Evolutionary conservation across 2,797 vertebrate genomes (phyloP).

Genomic region (Coluber constrictor): DNA sequence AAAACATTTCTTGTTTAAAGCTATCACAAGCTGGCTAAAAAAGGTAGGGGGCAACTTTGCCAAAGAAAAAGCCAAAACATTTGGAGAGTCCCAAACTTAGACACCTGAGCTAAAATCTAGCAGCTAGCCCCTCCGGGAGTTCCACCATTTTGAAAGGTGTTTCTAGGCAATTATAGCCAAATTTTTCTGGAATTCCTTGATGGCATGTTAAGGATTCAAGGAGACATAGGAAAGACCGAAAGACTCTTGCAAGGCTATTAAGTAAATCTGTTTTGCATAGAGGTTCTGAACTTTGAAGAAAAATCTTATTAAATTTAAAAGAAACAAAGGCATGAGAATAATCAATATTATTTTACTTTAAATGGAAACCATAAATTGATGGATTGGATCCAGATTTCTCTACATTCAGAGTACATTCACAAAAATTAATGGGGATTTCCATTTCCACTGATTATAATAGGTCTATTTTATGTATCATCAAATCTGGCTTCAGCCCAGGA

Average conservation of each 20-base stretch:
- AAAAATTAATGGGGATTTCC: not conserved
- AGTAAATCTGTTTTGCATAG: not conserved
- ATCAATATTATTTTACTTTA: not conserved
- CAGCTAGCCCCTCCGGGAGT: not conserved
- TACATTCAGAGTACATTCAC: not conserved
- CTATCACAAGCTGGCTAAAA: not conserved
- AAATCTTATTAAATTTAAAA: not conserved
- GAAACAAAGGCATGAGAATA: not conserved
- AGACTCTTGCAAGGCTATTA: not conserved
- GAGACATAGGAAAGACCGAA: not conserved
- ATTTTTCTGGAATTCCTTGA: not conserved
- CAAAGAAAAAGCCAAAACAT: not conserved
- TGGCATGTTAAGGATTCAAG: not conserved
- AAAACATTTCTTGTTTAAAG: not conserved
- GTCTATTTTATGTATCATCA: not conserved
- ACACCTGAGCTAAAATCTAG: not conserved
- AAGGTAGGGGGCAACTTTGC: not conserved
- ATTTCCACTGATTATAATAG: not conserved
- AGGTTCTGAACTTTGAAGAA: not conserved
- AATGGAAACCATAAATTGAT: not conserved
- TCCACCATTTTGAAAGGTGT: not conserved
- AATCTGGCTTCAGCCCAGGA: not conserved
- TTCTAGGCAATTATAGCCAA: not conserved
- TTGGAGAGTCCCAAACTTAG: not conserved
- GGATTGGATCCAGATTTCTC: not conserved